Base-by-base conservation (phyloP, 2,797 vertebrate genomes). In the Rhinoraja longicauda region DNA sequence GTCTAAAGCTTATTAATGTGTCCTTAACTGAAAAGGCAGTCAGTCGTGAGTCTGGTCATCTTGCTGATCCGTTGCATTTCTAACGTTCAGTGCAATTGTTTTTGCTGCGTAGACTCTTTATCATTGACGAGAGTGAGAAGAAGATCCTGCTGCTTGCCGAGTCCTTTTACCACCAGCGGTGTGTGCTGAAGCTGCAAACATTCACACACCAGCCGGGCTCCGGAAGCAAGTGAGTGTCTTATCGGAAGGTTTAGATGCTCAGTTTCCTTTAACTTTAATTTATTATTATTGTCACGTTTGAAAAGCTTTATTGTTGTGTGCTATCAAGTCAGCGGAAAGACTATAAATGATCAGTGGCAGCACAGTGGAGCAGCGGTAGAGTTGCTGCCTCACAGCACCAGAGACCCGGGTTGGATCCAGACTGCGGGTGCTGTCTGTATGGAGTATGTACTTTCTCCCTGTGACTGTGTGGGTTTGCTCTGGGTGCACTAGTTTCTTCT, bases 101-200 rank as follows among this genome's bases (percentile, higher is more conserved):
- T 93, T 21, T 93, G 90, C 81, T 93, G 4, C 53, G 19, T 94
- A 99, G 99, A 94, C 93, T 99, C 86, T 99, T 99, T 93, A 95
- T 96, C 9, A 94, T 99, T 93, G 95, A 94, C 93, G 97, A 98
- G 95, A 94, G 72, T 0, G 93, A 95, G 53, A 96, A 29, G 93
- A 96, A 94, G 75, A 94, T 98, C 62, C 95, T 96, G 88, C 95
- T 99, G 93, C 93, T 98, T 45, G 98, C 97, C 21, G 98, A 99
- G 94, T 97, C 96, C 0, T 98, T 98, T 94, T 94, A 98, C 94
- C 99, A 99, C 94, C 96, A 98, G 95, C 97, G 98, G 53, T 99
- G 99, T 93, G 98, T 99, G 93, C 98, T 99, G 94, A 98, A 97
- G 94, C 96, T 99, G 59, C 95, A 98, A 93, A 93, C 96, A 0